A percentile compares a stretch with the other conserved stretches of the same genome.
Conservation (phyloP, 2,797 vertebrate genomes). For the Fundulus diaphanus region DNA sequence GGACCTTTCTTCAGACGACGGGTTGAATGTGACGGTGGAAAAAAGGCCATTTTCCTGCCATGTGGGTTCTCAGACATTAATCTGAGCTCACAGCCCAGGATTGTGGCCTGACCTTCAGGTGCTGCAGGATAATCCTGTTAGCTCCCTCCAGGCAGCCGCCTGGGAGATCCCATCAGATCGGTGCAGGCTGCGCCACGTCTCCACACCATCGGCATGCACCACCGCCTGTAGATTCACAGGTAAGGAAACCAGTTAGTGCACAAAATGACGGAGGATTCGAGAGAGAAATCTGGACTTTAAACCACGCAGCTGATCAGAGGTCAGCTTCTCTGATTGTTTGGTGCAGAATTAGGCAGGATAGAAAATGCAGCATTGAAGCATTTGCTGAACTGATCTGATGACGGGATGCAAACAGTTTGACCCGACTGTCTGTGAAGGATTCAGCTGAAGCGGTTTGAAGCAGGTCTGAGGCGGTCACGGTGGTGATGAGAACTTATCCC, state of each 20-base stretch:
- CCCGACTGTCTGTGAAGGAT: too few species aligned
- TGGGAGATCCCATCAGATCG: conserved; percentile 72
- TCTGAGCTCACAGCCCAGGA: conserved; percentile 60
- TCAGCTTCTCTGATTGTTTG: neutral
- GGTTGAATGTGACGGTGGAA: neutral
- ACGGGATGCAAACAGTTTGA: too few species aligned
- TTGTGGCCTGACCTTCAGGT: conserved; percentile 73
- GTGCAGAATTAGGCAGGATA: neutral
- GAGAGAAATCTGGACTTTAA: neutral
- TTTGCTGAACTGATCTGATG: too few species aligned
- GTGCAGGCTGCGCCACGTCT: conserved; percentile 52
- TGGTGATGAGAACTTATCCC: too few species aligned
- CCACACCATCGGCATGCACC: conserved; percentile 64
- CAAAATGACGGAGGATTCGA: neutral
- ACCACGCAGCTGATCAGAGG: neutral
- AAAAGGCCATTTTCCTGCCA: neutral
- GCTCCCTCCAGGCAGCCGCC: conserved; percentile 36
- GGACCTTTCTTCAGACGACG: too few species aligned
- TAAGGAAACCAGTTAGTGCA: conserved; percentile 46
- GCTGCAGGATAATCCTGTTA: conserved; percentile 80
- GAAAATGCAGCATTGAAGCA: neutral
- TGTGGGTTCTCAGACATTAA: conserved; percentile 48
- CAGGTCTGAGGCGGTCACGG: too few species aligned
- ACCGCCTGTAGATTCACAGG: conserved; percentile 74
- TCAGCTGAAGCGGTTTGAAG: too few species aligned